Base-by-base conservation (phyloP, 2,113 vertebrate genomes). In the Scomber scombrus region DNA sequence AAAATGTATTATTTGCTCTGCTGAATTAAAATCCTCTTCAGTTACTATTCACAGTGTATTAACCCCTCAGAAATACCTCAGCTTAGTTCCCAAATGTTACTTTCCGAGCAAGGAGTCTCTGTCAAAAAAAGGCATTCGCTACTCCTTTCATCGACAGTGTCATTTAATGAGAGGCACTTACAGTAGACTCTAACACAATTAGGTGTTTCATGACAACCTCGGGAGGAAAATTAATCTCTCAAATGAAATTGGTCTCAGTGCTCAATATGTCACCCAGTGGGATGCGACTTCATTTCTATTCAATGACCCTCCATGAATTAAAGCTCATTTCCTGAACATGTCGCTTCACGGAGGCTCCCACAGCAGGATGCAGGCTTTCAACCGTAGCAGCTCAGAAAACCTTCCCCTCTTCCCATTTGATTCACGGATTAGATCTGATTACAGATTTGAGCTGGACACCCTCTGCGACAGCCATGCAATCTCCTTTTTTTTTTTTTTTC, bases 201-300 rank as follows among this genome's bases (percentile, higher is more conserved):
- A 78, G 81, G 81, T 86, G 81, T 92, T 91, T 88, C 67, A 92
- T 93, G 95, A 92, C 86, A 94, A 93, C 92, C 94, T 93, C 82
- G 85, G 92, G 95, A 96, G 92, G 88, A 85, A 91, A 91, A 90
- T 95, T 89, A 93, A 94, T 96, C 94, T 90, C 91, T 90, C 86
- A 86, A 82, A 95, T 93, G 83, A 93, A 92, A 93, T 94, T 91
- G 93, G 88, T 69, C 66, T 79, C 89, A 85, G 91, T 79, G 85
- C 85, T 91, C 82, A 88, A 80, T 81, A 80, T 91, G 93, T 88
- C 92, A 93, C 84, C 85, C 89, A 65, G 81, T 81, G 79, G 91
- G 88, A 90, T 56, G 89, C 73, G 54, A 88, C 90, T 93, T 93
- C 71, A 94, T 94, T 95, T 95, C 88, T 89, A 89, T 91, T 94